Base-by-base conservation (phyloP, 2,888 invertebrate genomes). In the Epirrita christyi region DNA sequence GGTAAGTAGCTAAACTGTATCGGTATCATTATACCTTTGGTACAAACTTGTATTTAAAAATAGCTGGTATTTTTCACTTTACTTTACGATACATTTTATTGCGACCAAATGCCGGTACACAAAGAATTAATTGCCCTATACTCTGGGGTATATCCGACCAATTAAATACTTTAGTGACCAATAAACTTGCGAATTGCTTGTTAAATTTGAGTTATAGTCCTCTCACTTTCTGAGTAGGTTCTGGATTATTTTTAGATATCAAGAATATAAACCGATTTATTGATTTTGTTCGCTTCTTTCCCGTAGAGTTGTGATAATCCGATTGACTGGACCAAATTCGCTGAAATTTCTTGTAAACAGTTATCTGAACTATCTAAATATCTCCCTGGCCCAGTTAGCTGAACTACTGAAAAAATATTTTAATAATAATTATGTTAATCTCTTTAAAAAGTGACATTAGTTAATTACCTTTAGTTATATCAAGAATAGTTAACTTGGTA, bases 131-230 rank as follows among this genome's bases (percentile, higher is more conserved):
- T 80, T 79, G 72, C 70, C 73, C 72, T 66, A 73, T 78, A 77
- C 73, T 68, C 70, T 67, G 67, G 67, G 72, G 72, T 74, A 70
- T 83, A 82, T 68, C 68, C 71, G 70, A 59, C 77, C 79, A 85
- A 84, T 85, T 82, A 86, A 82, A 82, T 74, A 73, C 68, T 85
- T 85, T 75, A 86, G 67, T 68, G 70, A 54, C 70, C 74, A 73
- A 72, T 86, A 81, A 86, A 83, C 67, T 64, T 50, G 73, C 68
- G 67, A 78, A 85, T 81, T 67, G 82, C 76, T 73, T 78, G 78
- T 86, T 81, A 83, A 84, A 70, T 66, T 74, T 75, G 69, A 75
- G 75, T 75, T 69, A 73, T 70, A 65, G 66, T 61, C 68, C 74
- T 70, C 63, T 66, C 71, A 68, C 71, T 71, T 69, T 72, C 70